phyloP scores from a whole-genome alignment of 1,140 invertebrate species.

The Phthorimaea operculella region DNA sequence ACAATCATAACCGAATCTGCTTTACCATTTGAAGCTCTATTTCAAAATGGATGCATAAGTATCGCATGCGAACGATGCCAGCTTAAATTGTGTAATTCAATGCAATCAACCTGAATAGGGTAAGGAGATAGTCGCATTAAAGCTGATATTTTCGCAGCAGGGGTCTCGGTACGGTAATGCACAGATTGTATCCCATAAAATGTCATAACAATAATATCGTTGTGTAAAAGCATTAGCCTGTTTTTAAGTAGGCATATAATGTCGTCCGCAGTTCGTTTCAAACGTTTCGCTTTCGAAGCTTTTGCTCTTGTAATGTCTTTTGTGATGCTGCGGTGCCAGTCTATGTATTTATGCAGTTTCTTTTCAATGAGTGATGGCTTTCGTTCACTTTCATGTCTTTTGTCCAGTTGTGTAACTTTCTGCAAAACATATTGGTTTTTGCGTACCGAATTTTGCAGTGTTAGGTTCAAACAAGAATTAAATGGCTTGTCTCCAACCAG shows the following conservation, averaged over 20 bases:
- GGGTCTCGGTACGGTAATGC: background rate
- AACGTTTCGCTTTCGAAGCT: background rate
- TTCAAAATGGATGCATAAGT: background rate
- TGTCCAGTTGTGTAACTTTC: background rate
- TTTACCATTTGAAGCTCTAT: no score
- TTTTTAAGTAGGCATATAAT: slow-evolving; percentile 8
- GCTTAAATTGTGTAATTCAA: background rate
- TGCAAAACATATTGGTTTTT: background rate
- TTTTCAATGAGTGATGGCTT: background rate
- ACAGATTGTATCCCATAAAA: background rate
- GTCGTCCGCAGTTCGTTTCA: background rate
- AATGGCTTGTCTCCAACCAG: no score
- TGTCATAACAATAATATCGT: slow-evolving; percentile 3
- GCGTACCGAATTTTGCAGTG: background rate
- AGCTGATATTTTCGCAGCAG: slow-evolving; percentile 1
- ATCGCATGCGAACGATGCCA: background rate
- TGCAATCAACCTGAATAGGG: background rate
- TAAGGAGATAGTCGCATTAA: background rate
- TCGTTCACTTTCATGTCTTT: slow-evolving; percentile 5
- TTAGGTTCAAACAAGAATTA: no score
- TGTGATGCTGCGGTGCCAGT: background rate
- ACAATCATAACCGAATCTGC: no score
- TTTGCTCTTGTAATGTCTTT: background rate
- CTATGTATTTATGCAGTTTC: no score
- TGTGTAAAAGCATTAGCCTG: slow-evolving; percentile 9